phyloP scores from a whole-genome alignment of 1,140 invertebrate species.

The Thrips palmi region DNA sequence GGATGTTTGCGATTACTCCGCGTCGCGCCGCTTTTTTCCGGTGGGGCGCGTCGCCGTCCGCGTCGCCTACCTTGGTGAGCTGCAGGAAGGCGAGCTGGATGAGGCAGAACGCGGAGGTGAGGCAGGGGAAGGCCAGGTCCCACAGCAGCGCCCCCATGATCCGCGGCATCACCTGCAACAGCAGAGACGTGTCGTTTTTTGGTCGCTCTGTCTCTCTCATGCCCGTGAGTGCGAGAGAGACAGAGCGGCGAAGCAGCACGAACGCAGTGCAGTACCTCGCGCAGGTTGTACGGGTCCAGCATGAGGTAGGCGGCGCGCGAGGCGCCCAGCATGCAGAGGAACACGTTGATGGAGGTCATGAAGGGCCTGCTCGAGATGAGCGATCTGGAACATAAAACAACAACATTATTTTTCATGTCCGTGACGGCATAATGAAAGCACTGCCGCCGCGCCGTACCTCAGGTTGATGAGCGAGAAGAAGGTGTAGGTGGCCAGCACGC shows the following conservation, averaged over 20 bases:
- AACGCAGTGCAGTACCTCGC: slow-evolving; percentile 27
- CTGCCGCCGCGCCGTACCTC: slow-evolving; percentile 23
- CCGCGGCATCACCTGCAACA: slow-evolving; percentile 31
- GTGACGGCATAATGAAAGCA: not conserved
- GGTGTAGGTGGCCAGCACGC: slow-evolving; percentile 37
- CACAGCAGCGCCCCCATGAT: slow-evolving; percentile 33
- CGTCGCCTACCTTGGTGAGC: slow-evolving; percentile 34
- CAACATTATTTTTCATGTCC: slow-evolving; percentile 2
- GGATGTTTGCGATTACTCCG: too few relatives aligned
- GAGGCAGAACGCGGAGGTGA: slow-evolving; percentile 37
- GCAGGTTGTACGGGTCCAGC: slow-evolving; percentile 38
- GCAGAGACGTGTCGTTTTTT: slow-evolving; percentile 3
- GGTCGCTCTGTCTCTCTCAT: too few relatives aligned
- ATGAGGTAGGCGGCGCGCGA: slow-evolving; percentile 33
- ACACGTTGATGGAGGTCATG: slow-evolving; percentile 41
- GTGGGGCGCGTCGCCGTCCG: too few relatives aligned
- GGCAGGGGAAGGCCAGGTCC: slow-evolving; percentile 39
- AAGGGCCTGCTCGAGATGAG: slow-evolving; percentile 34
- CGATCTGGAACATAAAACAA: slow-evolving; percentile 25
- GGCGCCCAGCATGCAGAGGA: slow-evolving; percentile 35
- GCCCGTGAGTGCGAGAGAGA: too few relatives aligned
- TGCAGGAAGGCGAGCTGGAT: slow-evolving; percentile 38
- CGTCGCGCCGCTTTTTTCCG: too few relatives aligned
- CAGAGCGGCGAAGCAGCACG: not conserved
- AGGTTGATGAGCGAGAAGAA: slow-evolving; percentile 41